Percentiles rank a stretch among this genome's conserved stretches.
Conservation (phyloP, 2,888 invertebrate genomes). For the Argyresthia albistria region DNA sequence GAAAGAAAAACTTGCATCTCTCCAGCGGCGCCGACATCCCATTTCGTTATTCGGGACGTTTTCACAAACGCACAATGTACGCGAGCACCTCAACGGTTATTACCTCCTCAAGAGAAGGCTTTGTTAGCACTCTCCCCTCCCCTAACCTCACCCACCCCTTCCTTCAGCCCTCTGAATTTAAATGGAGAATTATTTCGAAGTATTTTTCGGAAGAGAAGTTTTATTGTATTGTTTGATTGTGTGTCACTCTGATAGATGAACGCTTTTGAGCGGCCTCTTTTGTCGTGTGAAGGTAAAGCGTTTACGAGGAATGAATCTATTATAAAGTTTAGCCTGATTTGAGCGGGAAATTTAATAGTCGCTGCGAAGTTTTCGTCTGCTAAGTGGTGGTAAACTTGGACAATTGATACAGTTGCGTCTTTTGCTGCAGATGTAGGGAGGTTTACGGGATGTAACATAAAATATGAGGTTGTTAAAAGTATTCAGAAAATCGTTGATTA, state of each 20-base stretch:
- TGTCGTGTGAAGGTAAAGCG: conserved; percentile 51
- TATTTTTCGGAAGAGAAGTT: conserved; percentile 68
- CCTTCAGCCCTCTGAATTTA: conserved; percentile 55
- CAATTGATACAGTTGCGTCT: conserved; percentile 1
- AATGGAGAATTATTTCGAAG: conserved; percentile 71
- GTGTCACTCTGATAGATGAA: conserved; percentile 68
- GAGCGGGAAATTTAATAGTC: conserved; percentile 46
- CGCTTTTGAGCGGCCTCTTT: conserved; percentile 52
- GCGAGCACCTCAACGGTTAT: conserved; percentile 48
- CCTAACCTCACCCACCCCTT: conserved; percentile 28
- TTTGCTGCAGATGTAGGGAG: neutral
- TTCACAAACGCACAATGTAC: conserved; percentile 36
- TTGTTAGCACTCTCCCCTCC: conserved; percentile 38
- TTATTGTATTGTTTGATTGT: conserved; percentile 73
- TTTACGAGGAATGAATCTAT: conserved; percentile 53
- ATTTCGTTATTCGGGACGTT: conserved; percentile 31
- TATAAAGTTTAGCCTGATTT: conserved; percentile 50
- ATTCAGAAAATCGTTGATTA: too few species aligned
- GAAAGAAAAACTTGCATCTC: neutral
- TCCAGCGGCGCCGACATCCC: neutral
- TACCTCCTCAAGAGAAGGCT: conserved; percentile 42
- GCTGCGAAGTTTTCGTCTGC: conserved; percentile 25
- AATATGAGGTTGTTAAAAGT: too few species aligned
- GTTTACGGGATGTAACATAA: too few species aligned
- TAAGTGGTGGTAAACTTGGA: conserved; percentile 22